A percentile compares a stretch with the other conserved stretches of the same genome.
These are phyloP conservation scores for Hydrolagus affinis DNA, from an alignment of 2,113 vertebrate species.

Conservation along the genomic window DNA sequence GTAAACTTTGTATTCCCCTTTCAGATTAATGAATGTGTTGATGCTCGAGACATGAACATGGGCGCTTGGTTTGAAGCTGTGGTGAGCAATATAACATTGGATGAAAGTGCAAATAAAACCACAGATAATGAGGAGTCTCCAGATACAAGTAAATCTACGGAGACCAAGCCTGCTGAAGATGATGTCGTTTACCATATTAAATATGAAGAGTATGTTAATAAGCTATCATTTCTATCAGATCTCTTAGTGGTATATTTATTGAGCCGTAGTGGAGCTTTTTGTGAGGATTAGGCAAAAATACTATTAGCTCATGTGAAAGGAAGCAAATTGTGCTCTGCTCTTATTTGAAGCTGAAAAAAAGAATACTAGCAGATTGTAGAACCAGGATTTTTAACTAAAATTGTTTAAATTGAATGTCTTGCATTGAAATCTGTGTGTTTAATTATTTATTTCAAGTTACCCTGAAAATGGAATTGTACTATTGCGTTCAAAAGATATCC, in stretches of 20 bases:
- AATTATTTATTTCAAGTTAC: constrained; percentile 56
- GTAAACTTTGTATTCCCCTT: not conserved
- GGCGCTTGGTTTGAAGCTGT: constrained; percentile 94
- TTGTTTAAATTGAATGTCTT: not conserved
- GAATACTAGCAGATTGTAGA: no score
- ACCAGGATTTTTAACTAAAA: no score
- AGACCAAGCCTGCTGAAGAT: constrained; percentile 39
- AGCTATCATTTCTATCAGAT: not conserved
- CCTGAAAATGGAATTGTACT: constrained; percentile 81
- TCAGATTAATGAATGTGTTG: constrained; percentile 81
- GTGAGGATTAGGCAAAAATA: no score
- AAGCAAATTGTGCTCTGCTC: no score
- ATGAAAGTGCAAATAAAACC: constrained; percentile 32
- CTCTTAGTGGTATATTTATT: no score
- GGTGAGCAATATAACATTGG: constrained; percentile 66
- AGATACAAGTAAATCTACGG: constrained; percentile 4
- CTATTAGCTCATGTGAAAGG: no score
- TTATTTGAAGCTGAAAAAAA: no score
- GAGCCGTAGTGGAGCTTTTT: no score
- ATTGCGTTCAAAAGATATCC: constrained; percentile 66
- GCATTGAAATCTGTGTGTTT: not conserved
- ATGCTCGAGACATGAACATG: constrained; percentile 84
- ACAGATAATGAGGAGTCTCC: constrained; percentile 41
- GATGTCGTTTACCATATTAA: constrained; percentile 79
- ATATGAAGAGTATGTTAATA: constrained; percentile 84